Percentiles rank a stretch among this genome's conserved stretches.
Evolutionary conservation across 2,888 invertebrate species (phyloP).

Genomic region (Myathropa florea): DNA sequence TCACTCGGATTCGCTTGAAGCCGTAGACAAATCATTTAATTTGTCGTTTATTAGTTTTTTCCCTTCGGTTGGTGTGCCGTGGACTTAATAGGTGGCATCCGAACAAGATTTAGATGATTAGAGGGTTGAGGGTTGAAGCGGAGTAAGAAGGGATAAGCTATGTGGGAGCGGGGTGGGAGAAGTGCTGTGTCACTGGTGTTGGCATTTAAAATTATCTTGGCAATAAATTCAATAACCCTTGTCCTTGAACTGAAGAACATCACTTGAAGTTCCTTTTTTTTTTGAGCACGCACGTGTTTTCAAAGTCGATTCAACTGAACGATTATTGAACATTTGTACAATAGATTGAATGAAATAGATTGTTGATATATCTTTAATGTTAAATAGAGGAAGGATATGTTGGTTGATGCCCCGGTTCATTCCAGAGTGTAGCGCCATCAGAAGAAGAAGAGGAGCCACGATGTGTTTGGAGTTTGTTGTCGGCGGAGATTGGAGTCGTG

Average conservation of each 20-base stretch:
- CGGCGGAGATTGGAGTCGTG: no score
- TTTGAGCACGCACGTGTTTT: neutral
- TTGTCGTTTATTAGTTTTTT: slow-evolving; percentile 73
- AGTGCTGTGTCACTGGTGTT: slow-evolving; percentile 14
- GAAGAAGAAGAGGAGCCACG: no score
- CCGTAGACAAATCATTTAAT: slow-evolving; percentile 73
- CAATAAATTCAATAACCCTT: neutral
- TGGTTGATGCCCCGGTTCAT: no score
- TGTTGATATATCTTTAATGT: neutral
- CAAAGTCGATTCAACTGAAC: neutral
- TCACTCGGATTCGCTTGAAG: slow-evolving; percentile 54
- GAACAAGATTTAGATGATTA: slow-evolving; percentile 31
- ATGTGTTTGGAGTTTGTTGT: no score
- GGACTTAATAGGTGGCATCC: slow-evolving; percentile 41
- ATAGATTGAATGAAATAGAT: no score
- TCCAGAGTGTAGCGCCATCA: no score
- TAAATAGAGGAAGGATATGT: neutral
- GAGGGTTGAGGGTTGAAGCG: slow-evolving; percentile 2
- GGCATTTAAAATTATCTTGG: neutral
- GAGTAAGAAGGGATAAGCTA: neutral
- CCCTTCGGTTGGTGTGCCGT: slow-evolving; percentile 45
- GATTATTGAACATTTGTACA: neutral
- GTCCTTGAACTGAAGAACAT: neutral
- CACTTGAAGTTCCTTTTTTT: neutral
- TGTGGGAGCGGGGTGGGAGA: slow-evolving; percentile 8